A percentile compares a stretch with the other conserved stretches of the same genome.
phyloP scores from a whole-genome alignment of 2,113 vertebrate species.

The Odontesthes bonariensis region DNA sequence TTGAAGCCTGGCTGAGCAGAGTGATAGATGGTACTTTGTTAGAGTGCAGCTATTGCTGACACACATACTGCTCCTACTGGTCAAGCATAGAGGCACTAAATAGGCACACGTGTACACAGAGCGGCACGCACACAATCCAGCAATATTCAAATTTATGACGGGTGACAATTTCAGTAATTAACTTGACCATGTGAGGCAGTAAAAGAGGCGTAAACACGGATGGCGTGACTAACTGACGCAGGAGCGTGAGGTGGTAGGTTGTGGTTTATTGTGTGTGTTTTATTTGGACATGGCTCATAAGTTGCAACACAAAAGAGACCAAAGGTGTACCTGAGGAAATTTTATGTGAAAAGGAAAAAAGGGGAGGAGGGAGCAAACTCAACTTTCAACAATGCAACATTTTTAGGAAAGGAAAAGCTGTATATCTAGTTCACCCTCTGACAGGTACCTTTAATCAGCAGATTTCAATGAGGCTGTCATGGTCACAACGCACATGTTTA shows the following conservation, averaged over 20 bases:
- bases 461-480: conserved; percentile 34
- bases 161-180: conserved; percentile 75
- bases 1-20: conserved; percentile 75
- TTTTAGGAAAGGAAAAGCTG: not conserved
- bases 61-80: conserved; percentile 56
- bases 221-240: conserved; percentile 59
- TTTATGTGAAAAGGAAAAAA: conserved; percentile 32
- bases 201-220: conserved; percentile 65
- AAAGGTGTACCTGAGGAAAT: conserved; percentile 21
- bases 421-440: not conserved
- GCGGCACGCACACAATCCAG: conserved; percentile 31
- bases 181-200: conserved; percentile 45
- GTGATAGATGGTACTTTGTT: conserved; percentile 78
- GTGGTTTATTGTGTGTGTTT: conserved; percentile 55
- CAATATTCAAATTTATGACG: conserved; percentile 77
- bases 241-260: conserved; percentile 38
- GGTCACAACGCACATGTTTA: conserved; percentile 53
- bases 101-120: conserved; percentile 10
- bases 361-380: not conserved
- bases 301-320: conserved; percentile 34
- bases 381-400: not conserved
- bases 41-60: conserved; percentile 61
- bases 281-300: conserved; percentile 53
- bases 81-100: conserved; percentile 33
- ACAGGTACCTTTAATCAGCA: conserved; percentile 54